Evolutionary conservation across 1,140 invertebrate genomes (phyloP), one percentile per base, ranked within the genome.

Genomic region (Bombus turneri): DNA sequence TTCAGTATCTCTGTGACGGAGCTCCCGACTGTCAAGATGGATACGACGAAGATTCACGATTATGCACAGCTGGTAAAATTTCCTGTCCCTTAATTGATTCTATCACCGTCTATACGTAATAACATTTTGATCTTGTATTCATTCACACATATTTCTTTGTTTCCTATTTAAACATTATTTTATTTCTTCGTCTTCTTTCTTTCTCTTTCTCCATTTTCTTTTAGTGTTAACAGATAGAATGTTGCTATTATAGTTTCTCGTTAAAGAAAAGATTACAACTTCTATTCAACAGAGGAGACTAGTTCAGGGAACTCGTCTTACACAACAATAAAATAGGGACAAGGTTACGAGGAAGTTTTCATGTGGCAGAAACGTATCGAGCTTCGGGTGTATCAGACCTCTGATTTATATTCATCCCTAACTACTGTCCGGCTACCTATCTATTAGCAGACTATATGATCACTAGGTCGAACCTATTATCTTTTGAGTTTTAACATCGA

Each of bases 1-100:
- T 99, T 94, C 98, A 99, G 93, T 99, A 99, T 96, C 96, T 97
- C 87, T 99, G 98, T 95, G 98, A 99, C 92, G 98, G 98, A 62
- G 98, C 98, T 0, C 97, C 98, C 1, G 98, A 99, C 95, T 99
- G 98, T 96, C 97, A 97, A 39, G 98, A 99, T 91, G 98, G 98
- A 34, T 98, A 98, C 91, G 98, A 98, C 91, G 96, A 97, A 89
- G 98, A 99, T 94, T 97, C 98, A 75, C 96, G 98, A 92, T 97
- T 99, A 34, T 99, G 98, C 95, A 99, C 98, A 86, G 98, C 98
- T 95, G 98, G 98, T 98, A 47, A 89, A 57, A 59, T 22, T 25
- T 41, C 25, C 9, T n/a, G 25, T 72, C 28, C 18, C 10, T 72
- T n/a, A 15, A 72, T 41, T 2, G 25, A 41, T 41, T 41, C 12